Percentiles rank a stretch among this genome's conserved stretches.
These are phyloP conservation scores for Drosophila virilis DNA, from an alignment of 1,140 invertebrate genomes.

Conservation along the genomic window DNA sequence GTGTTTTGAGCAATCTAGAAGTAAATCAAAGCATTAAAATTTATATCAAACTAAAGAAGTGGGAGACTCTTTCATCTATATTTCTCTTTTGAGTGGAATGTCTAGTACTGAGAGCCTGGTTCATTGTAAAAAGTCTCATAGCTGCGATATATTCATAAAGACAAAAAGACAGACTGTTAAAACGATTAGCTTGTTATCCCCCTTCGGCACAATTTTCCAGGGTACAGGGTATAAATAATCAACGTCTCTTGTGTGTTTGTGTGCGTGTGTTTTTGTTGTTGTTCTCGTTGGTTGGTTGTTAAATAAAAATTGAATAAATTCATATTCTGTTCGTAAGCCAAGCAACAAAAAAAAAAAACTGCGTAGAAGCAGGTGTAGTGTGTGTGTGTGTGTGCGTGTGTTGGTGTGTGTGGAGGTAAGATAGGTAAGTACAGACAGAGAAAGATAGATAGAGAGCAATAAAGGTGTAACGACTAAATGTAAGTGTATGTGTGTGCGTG, in stretches of 20 bases:
- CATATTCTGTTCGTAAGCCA: conserved; percentile 42
- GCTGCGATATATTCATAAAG: too few species aligned
- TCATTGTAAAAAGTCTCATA: too few species aligned
- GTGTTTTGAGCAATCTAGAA: too few species aligned
- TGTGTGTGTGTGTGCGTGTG: conserved; percentile 14
- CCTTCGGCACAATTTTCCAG: conserved; percentile 2
- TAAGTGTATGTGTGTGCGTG: conserved; percentile 21
- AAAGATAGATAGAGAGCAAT: conserved; percentile 56
- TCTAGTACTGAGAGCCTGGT: too few species aligned
- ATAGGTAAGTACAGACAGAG: conserved; percentile 32
- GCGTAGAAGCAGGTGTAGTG: conserved; percentile 60
- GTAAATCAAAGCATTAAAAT: too few species aligned
- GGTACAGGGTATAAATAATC: conserved; percentile 47
- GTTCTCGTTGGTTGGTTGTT: conserved; percentile 17
- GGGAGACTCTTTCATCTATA: too few species aligned
- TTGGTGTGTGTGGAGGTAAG: conserved; percentile 4
- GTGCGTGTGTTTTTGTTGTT: conserved; percentile 12
- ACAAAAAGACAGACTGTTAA: too few species aligned
- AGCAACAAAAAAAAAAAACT: conserved; percentile 38
- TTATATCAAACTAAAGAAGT: too few species aligned
- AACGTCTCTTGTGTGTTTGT: conserved; percentile 25
- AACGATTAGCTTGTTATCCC: too few species aligned
- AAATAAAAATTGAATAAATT: conserved; percentile 34
- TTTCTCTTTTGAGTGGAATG: too few species aligned
- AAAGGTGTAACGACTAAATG: conserved; percentile 50